Evolutionary conservation across 64 coral and sea anemone species (phyloP), one percentile per base, ranked within the genome.

Genomic region (Orbicella faveolata): DNA sequence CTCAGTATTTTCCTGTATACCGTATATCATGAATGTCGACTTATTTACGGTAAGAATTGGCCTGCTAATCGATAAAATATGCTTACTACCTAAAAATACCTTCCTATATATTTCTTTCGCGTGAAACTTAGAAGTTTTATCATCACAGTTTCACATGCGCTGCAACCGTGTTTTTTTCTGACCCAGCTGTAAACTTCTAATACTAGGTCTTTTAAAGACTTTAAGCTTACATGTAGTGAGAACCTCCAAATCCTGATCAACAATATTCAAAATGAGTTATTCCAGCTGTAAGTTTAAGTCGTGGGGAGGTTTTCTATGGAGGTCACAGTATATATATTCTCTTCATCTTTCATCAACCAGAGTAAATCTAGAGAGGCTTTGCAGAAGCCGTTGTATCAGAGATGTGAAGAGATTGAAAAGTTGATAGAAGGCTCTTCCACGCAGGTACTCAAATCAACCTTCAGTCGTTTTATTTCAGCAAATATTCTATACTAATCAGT

Each of bases 401-500:
- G 84, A 63, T 92, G 90, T 87, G 90, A 92, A 26, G 90, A 92
- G 51, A 75, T 92, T 26, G 53, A 80, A 55, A 92, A 74, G 55
- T 59, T 92, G 18, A 87, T 92, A 30, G 90, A 92, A 17, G 62
- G 77, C 8, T 87, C 75, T 36, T 87, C 90, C 23, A 69, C 84
- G 25, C 84, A 92, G 83, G 90, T 92, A 12, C 51, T 72, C 17
- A 35, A 34, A 33, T 2, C 10, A 59, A 59, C 55, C 15, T 59
- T 59, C 55, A 14, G 7, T 48, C 44, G 0, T 48, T 48, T 48
- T 48, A 48, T 48, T 48, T 48, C 4, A 48, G 44, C 44, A 48
- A 48, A 4, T 48, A 0, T 48, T 48, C 4, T 6, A 48, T 48
- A 48, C 44, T 48, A 48, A 48, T 48, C 44, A 48, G 44, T 48